Evolutionary conservation across 2,888 invertebrate species (phyloP), one percentile per base, ranked within the genome.

Genomic region (Torymus tubicola): DNA sequence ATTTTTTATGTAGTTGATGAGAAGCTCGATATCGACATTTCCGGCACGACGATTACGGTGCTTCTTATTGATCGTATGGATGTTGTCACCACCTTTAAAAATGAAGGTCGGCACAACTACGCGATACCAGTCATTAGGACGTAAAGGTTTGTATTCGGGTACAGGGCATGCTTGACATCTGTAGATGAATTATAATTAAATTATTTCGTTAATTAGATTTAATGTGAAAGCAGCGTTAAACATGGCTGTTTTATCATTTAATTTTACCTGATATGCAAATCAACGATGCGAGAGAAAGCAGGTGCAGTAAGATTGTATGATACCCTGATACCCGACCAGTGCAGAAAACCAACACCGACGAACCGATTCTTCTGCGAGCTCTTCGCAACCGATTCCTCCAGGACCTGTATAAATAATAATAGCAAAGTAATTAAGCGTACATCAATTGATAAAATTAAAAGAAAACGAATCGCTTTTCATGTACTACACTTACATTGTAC

Each of bases 61-160:
- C 85, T 93, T 91, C 0, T 93, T 87, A 0, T 91, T 87, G 86
- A 92, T 88, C 85, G 93, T 93, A 79, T 91, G 85, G 87, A 93
- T 95, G 0, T 95, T 95, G 87, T 96, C 95, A 65, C 96, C 96
- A 13, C 96, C 96, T 0, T n/a, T 4, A 0, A 85, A 14, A 1
- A 89, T 42, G 69, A 86, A 88, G 1, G 92, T 92, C 64, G 93
- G 92, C 1, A 94, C 87, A 16, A 94, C 91, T 0, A 96, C 90
- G 11, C 93, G 92, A 91, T 96, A 96, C 21, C 91, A 91, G 84
- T 92, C 90, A 57, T 92, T 89, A 0, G 87, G 84, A 60, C 93
- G 91, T 14, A 96, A 90, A 0, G 93, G 92, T 83, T 92, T 90
- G 90, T 94, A 96, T 12, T 87, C 87, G 8, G 96, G 96, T 61